Conservation (phyloP, 2,888 invertebrate genomes). For the Lasius fuliginosus region DNA sequence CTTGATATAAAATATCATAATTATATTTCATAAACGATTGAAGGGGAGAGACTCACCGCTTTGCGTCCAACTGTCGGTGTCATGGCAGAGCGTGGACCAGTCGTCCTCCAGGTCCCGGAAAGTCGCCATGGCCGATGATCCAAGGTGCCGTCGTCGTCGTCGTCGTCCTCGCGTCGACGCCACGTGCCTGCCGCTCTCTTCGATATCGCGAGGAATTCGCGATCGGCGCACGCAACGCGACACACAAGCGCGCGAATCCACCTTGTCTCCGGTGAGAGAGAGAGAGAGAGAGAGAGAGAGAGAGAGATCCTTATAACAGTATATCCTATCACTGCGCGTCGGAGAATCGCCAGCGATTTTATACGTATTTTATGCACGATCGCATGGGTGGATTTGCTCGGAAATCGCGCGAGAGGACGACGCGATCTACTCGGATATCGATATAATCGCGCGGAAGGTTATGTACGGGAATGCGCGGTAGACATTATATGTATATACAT, state of each 20-base stretch:
- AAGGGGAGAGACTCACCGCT: constrained; percentile 88
- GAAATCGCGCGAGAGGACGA: neutral
- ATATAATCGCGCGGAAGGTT: neutral
- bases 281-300: too few relatives aligned
- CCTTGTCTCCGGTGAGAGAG: neutral
- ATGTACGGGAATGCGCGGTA: constrained; percentile 25
- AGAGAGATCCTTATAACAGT: too few relatives aligned
- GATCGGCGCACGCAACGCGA: neutral
- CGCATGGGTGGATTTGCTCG: neutral
- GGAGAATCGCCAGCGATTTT: constrained; percentile 29
- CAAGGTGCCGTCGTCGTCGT: neutral
- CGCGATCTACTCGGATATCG: neutral
- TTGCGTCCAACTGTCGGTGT: constrained; percentile 89
- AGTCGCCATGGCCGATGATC: constrained; percentile 87
- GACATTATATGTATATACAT: neutral
- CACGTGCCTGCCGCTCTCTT: constrained; percentile 18
- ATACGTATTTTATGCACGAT: neutral
- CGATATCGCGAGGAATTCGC: constrained; percentile 32
- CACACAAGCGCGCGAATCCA: neutral
- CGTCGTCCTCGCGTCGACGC: constrained; percentile 13
- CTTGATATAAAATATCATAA: neutral
- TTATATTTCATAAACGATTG: neutral
- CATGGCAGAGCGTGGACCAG: constrained; percentile 89
- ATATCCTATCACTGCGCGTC: neutral
- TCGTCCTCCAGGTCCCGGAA: constrained; percentile 90